Base-by-base conservation (phyloP, 2,113 vertebrate species). In the Rhinolophus sinicus region DNA sequence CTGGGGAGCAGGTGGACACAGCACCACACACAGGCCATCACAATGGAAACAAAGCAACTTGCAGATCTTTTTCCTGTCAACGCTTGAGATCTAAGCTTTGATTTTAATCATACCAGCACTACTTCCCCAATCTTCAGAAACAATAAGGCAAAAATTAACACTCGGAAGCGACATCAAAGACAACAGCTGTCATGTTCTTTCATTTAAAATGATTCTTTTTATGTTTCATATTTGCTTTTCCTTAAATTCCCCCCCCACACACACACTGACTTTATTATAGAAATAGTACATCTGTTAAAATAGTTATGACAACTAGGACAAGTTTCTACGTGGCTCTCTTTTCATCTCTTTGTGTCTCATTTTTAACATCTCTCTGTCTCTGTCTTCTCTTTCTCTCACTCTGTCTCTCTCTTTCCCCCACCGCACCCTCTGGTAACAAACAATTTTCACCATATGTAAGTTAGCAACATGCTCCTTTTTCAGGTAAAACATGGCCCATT, bases 361-460 rank as follows among this genome's bases (percentile, higher is more conserved):
- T 96, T 44, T 96, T 64, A 88, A 94, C 83, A 9, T 93, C 93
- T 97, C 96, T 95, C 33, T 64, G 2, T 76, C 80, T 97, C 91
- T 96, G 26, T 0, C 50, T 14, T 9, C 44, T 44, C 40, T 44
- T 44, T 44, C 40, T 44, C 40, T 44, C 40, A 44, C 80, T 97
- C 91, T 96, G 26, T 0, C 50, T 14, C 6, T 10, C 56, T n/a
- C n/a, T 28, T 38, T 10, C 38, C 60, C 10, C 26, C 26, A 50
- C 12, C 26, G 9, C 40, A 82, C 38, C 24, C 38, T 81, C 90
- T 64, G 47, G 19, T 78, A 97, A 94, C 86, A 97, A 69, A 96
- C 97, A 97, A 95, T 98, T 98, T 98, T 98, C 98, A 98, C 98
- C 95, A 90, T 96, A 97, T 97, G 95, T 97, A 97, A 98, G 97